A percentile compares a stretch with the other conserved stretches of the same genome.
These are phyloP conservation scores for Ctena decussata DNA, from an alignment of 2,888 invertebrate species.

Conservation along the genomic window DNA sequence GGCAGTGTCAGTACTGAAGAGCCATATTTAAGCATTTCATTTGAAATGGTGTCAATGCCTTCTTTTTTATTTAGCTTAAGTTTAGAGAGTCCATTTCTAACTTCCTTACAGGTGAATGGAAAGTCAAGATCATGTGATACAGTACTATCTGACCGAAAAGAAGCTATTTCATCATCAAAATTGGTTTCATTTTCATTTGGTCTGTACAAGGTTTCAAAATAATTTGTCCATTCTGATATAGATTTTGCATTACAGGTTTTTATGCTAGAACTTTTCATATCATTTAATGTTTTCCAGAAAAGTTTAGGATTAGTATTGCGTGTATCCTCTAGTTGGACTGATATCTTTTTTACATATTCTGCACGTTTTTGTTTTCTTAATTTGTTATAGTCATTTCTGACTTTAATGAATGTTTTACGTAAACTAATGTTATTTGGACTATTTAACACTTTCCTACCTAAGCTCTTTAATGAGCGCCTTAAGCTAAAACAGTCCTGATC, in stretches of 20 bases:
- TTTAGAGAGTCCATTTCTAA: background rate
- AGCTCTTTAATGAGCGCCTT: background rate
- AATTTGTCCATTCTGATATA: background rate
- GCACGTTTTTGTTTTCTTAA: background rate
- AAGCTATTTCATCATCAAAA: background rate
- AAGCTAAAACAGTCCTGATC: background rate
- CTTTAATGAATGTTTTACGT: constrained; percentile 1
- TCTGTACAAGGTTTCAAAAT: background rate
- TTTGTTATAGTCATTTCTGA: constrained; percentile 15
- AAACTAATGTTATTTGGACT: constrained; percentile 9
- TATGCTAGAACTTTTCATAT: background rate
- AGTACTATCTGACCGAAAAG: background rate
- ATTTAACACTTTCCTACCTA: background rate
- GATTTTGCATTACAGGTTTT: background rate
- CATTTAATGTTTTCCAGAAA: constrained; percentile 10
- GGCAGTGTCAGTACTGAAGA: background rate
- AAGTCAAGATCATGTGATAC: constrained; percentile 6
- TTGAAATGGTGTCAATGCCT: constrained; percentile 1
- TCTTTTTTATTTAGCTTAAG: constrained; percentile 3
- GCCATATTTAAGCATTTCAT: constrained; percentile 21
- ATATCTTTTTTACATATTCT: constrained; percentile 1
- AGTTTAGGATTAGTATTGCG: background rate
- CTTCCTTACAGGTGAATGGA: constrained; percentile 8
- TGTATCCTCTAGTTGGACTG: background rate
- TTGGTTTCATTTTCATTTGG: background rate